Percentiles rank a stretch among this genome's conserved stretches.
Evolutionary conservation across 2,113 vertebrate genomes (phyloP).

Genomic region (Rostratula benghalensis): DNA sequence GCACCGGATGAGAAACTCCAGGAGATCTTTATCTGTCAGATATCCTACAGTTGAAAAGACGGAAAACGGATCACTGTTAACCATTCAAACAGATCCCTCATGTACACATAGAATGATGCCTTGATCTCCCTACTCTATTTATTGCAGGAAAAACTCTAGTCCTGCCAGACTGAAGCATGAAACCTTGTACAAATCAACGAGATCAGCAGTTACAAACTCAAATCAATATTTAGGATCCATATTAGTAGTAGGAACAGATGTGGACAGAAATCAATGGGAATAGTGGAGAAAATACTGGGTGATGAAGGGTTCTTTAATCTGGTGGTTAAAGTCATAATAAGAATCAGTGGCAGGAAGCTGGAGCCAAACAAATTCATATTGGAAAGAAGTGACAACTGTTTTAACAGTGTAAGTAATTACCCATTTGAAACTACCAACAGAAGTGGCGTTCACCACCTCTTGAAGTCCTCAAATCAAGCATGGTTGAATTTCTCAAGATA

Average conservation of each 20-base stretch:
- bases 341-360: conserved; percentile 45
- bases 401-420: conserved; percentile 38
- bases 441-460: conserved; percentile 49
- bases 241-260: not conserved
- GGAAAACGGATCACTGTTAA: not conserved
- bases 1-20: conserved; percentile 86
- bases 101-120: not conserved
- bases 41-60: conserved; percentile 75
- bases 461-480: not conserved
- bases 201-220: not conserved
- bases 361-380: conserved; percentile 21
- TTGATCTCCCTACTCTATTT: not conserved
- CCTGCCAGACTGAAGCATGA: not conserved
- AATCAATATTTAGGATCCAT: not conserved
- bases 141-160: not conserved
- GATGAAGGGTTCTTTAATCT: conserved; percentile 54
- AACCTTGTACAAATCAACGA: not conserved
- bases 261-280: conserved; percentile 7
- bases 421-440: conserved; percentile 26
- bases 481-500: not conserved
- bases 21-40: conserved; percentile 93
- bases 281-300: conserved; percentile 33
- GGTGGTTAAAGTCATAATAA: conserved; percentile 50
- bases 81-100: not conserved
- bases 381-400: conserved; percentile 38